Conservation (phyloP, 2,113 vertebrate species). For the Alaudala cheleensis region DNA sequence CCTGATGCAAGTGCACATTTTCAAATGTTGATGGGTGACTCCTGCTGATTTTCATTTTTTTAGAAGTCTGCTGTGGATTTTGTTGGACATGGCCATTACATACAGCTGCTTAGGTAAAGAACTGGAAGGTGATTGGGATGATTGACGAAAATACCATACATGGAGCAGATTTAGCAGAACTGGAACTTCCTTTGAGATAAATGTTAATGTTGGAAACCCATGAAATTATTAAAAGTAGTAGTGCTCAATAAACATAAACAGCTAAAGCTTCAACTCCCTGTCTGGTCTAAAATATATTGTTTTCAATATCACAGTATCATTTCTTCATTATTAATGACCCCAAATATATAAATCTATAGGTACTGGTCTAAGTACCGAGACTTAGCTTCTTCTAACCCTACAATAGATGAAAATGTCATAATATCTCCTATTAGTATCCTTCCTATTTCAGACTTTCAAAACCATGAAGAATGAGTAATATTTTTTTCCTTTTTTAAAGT, state of each 20-base stretch:
- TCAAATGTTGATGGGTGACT: not conserved
- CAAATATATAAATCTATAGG: not conserved
- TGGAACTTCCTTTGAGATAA: not conserved
- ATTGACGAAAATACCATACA: not conserved
- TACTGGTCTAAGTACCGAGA: not conserved
- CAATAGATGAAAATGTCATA: not conserved
- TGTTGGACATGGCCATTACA: not conserved
- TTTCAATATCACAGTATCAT: not conserved
- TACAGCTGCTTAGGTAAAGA: not conserved
- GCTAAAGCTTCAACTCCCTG: not conserved
- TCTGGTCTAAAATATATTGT: not conserved
- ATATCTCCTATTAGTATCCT: not conserved
- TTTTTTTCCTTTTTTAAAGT: not conserved
- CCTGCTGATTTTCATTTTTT: not conserved
- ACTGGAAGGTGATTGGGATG: not conserved
- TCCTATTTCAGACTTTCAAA: not conserved
- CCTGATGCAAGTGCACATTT: not conserved
- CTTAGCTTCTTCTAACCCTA: not conserved
- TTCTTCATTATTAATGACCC: not conserved
- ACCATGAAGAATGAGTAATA: not conserved
- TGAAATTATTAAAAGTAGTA: not conserved
- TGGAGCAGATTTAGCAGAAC: not conserved
- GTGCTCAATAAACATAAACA: fast-evolving
- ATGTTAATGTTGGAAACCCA: not conserved
- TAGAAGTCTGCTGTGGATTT: not conserved